Percentiles rank a stretch among this genome's conserved stretches.
These are phyloP conservation scores for Semicossyphus pulcher DNA, from an alignment of 2,113 vertebrate species.

Conservation along the genomic window DNA sequence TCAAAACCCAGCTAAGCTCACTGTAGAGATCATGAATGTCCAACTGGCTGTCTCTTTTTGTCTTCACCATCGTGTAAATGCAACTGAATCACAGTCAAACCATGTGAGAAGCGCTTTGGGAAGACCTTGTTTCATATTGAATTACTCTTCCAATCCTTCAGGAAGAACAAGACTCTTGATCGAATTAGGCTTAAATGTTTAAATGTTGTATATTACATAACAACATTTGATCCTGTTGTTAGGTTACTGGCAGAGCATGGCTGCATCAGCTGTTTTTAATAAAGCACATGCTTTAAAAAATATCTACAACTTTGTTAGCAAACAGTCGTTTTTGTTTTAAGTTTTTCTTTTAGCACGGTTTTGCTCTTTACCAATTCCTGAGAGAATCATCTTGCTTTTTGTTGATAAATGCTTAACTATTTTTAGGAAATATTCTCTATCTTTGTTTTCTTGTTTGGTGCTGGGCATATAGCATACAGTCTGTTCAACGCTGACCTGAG, in stretches of 20 bases:
- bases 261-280: conserved; percentile 21
- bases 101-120: neutral
- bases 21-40: neutral
- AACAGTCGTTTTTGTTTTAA: too few species aligned
- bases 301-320: too few species aligned
- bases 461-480: too few species aligned
- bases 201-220: conserved; percentile 4
- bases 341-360: neutral
- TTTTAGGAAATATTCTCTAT: too few species aligned
- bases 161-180: neutral
- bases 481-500: too few species aligned
- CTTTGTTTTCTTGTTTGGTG: too few species aligned
- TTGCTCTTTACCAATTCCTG: neutral
- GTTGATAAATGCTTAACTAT: too few species aligned
- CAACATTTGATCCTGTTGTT: neutral
- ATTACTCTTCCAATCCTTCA: neutral
- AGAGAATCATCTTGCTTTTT: too few species aligned
- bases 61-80: neutral
- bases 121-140: conserved; percentile 5
- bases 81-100: neutral
- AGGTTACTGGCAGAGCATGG: neutral
- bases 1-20: neutral
- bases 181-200: conserved; percentile 1
- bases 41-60: neutral
- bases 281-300: neutral